Conservation (phyloP, 2,797 vertebrate species). For the Gallinago stenura region DNA sequence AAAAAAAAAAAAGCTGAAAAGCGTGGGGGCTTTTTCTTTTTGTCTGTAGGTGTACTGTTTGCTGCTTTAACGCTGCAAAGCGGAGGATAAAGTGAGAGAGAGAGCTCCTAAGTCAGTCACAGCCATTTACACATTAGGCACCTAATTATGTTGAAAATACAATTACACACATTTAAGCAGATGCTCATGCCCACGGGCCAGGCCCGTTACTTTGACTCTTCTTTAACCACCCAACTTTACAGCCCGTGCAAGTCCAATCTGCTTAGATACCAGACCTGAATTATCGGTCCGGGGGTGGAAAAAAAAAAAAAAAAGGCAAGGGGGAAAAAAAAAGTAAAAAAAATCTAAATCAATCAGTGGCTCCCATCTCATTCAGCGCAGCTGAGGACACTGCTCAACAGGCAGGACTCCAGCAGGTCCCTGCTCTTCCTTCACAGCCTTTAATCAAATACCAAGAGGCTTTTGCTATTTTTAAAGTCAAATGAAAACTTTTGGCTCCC, state of each 20-base stretch:
- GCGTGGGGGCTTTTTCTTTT: neutral
- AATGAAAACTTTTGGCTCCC: neutral
- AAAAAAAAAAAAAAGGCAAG: neutral
- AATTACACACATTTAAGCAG: constrained; percentile 30
- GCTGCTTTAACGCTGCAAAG: neutral
- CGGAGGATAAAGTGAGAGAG: neutral
- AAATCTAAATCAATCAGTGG: neutral
- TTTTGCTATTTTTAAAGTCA: neutral
- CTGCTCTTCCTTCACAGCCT: neutral
- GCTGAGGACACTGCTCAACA: neutral
- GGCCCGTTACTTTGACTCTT: constrained; percentile 15
- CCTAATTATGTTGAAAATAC: constrained; percentile 35
- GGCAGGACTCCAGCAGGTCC: neutral
- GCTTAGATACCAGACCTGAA: neutral
- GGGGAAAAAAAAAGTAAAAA: neutral
- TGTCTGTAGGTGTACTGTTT: neutral
- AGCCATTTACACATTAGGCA: neutral
- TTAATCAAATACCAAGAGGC: neutral
- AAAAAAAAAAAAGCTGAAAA: neutral
- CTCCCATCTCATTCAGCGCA: neutral
- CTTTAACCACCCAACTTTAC: neutral
- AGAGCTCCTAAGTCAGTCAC: neutral
- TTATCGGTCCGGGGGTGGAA: neutral
- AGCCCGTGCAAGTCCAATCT: neutral
- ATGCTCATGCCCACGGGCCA: neutral